Percentiles rank a stretch among this genome's conserved stretches.
Conservation (phyloP, 1,140 invertebrate genomes). For the Hormaphis cornu region DNA sequence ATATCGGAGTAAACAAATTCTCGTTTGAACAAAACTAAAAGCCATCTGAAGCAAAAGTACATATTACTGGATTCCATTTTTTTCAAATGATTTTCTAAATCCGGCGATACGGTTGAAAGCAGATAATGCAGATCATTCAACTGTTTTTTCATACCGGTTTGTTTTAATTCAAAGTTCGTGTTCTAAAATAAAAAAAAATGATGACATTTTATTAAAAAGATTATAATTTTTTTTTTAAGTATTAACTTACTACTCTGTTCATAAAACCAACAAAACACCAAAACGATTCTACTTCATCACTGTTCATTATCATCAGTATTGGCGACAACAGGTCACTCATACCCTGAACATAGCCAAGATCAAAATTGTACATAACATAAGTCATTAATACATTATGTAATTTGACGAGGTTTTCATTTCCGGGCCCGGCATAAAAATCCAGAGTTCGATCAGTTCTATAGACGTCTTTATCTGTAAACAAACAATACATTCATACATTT, state of each 20-base stretch:
- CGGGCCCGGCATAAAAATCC: conserved; percentile 81
- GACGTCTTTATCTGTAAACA: conserved; percentile 84
- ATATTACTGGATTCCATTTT: conserved; percentile 91
- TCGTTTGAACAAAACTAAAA: conserved; percentile 73
- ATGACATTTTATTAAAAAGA: background rate
- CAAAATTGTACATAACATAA: conserved; percentile 99
- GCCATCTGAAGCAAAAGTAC: conserved; percentile 97
- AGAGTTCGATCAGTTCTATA: conserved; percentile 88
- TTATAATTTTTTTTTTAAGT: background rate
- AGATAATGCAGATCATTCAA: conserved; percentile 74
- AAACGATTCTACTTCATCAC: conserved; percentile 86
- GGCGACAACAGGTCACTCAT: conserved; percentile 97
- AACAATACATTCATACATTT: background rate
- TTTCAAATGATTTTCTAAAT: conserved; percentile 75
- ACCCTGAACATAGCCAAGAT: conserved; percentile 89
- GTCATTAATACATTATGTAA: conserved; percentile 94
- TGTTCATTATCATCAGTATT: conserved; percentile 78
- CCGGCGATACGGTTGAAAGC: conserved; percentile 69
- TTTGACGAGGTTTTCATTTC: conserved; percentile 76
- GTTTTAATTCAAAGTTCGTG: conserved; percentile 95
- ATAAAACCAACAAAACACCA: conserved; percentile 99
- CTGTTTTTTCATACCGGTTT: conserved; percentile 93
- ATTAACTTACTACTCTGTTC: conserved; percentile 74
- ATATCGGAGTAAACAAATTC: conserved; percentile 67
- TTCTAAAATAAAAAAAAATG: conserved; percentile 48